phyloP scores from a whole-genome alignment of 2,797 vertebrate species.

The Anguilla pacifica region DNA sequence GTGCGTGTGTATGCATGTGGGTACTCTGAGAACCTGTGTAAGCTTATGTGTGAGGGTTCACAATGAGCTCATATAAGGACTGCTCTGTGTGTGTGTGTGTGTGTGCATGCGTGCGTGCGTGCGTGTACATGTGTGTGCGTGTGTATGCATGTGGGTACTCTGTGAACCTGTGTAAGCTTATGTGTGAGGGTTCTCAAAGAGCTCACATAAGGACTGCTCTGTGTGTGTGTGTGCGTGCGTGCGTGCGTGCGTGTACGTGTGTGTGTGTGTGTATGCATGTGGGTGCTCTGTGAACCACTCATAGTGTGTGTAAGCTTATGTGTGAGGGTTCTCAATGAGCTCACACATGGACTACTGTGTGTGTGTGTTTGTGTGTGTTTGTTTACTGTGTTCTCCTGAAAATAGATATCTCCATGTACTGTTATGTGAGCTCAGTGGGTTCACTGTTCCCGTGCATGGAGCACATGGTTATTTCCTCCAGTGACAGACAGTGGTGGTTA shows the following conservation, averaged over 20 bases:
- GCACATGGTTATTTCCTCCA: not conserved
- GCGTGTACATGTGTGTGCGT: not conserved
- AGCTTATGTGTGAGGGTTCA: not conserved
- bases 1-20: not conserved
- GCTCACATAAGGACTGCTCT: not conserved
- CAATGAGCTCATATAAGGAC: not conserved
- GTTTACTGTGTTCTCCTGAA: not conserved
- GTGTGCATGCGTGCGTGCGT: not conserved
- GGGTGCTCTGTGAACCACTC: not conserved
- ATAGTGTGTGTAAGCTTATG: not conserved
- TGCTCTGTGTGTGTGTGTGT: constrained; percentile 11
- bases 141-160: constrained; percentile 1
- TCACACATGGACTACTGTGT: not conserved
- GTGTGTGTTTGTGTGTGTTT: not conserved
- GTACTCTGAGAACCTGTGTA: not conserved
- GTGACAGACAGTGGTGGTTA: not conserved
- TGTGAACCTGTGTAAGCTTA: constrained; percentile 2
- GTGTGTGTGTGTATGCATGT: no score
- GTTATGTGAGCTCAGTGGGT: not conserved
- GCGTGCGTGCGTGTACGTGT: no score
- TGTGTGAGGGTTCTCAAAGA: not conserved
- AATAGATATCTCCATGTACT: not conserved
- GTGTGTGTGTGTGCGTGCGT: constrained; percentile 13
- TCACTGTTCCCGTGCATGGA: not conserved
- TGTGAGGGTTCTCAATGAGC: not conserved